Evolutionary conservation across 2,888 invertebrate species (phyloP).

Genomic region (Tipula helvola): DNA sequence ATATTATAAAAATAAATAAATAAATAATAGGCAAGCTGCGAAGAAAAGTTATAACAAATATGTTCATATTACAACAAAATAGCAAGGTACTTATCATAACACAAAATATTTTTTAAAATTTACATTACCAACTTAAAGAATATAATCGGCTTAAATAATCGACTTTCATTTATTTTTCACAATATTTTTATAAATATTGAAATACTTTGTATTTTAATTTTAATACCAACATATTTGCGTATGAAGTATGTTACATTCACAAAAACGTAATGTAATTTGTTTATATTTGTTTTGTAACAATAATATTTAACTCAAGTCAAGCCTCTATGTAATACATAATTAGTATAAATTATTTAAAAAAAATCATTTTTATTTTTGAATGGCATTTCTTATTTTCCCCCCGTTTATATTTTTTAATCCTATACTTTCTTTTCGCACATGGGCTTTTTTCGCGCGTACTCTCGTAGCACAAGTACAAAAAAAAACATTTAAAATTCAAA

Average conservation of each 20-base stretch:
- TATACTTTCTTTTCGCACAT: not conserved
- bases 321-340: slow-evolving; percentile 9
- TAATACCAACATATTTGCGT: not conserved
- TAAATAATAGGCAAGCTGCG: not conserved
- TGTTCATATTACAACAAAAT: not conserved
- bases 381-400: not conserved
- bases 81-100: not conserved
- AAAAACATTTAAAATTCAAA: not conserved
- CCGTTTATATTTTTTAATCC: not conserved
- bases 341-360: not conserved
- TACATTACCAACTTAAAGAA: not conserved
- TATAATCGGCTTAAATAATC: not conserved
- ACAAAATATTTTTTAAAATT: not conserved
- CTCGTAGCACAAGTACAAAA: not conserved
- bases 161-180: not conserved
- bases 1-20: not conserved
- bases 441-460: not conserved
- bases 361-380: not conserved
- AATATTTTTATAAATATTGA: not conserved
- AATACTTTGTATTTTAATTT: not conserved
- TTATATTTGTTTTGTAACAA: not conserved
- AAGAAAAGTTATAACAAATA: not conserved
- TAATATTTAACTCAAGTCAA: slow-evolving; percentile 8
- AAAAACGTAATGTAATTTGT: not conserved
- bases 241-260: not conserved